Percentiles rank a stretch among this genome's conserved stretches.
phyloP scores from a whole-genome alignment of 2,113 vertebrate genomes.

The Alligator sinensis region DNA sequence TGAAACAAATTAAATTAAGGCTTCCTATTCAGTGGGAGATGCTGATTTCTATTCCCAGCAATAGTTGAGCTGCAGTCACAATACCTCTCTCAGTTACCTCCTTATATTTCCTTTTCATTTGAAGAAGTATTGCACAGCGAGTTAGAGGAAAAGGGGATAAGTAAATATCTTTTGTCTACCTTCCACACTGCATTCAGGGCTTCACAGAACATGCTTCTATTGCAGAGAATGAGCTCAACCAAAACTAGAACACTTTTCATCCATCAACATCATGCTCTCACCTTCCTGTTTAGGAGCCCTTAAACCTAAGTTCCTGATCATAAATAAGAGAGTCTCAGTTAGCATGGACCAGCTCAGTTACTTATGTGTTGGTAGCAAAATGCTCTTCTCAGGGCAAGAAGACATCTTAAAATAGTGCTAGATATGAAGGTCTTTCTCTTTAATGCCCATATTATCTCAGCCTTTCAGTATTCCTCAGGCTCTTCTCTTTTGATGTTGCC shows the following conservation, averaged over 20 bases:
- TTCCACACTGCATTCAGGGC: fast-evolving
- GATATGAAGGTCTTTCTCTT: no score
- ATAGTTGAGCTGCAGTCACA: neutral
- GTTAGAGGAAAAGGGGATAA: neutral
- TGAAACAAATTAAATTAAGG: fast-evolving
- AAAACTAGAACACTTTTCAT: neutral
- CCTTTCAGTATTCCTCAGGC: no score
- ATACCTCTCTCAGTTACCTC: neutral
- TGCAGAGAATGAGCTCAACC: neutral
- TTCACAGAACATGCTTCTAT: neutral
- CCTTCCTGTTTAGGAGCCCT: neutral
- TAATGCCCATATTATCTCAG: no score
- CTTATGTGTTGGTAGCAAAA: fast-evolving
- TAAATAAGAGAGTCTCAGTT: fast-evolving
- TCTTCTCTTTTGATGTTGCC: neutral
- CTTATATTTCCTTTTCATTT: neutral
- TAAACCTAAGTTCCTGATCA: neutral
- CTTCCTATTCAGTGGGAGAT: neutral
- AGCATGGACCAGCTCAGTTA: fast-evolving
- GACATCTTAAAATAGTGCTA: no score
- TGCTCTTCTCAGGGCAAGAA: no score
- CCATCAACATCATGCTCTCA: neutral
- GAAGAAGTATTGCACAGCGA: neutral
- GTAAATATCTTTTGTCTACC: neutral
- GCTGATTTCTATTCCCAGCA: fast-evolving